Evolutionary conservation across 1,140 invertebrate genomes (phyloP), one percentile per base, ranked within the genome.

Genomic region (Carposina sasakii): DNA sequence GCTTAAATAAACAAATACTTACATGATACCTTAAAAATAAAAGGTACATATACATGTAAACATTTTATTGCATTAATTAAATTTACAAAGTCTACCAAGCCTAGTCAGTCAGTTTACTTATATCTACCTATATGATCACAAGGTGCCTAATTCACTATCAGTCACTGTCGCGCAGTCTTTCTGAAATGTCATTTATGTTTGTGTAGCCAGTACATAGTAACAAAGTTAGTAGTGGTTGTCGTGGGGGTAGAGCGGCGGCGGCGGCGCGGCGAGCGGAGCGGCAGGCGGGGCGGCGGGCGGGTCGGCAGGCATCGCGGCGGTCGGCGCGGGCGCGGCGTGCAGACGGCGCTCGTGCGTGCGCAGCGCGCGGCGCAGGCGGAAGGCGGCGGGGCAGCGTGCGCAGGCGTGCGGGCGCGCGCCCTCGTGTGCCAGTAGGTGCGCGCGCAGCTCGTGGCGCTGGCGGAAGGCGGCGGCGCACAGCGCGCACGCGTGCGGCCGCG

Each of bases 401-500:
- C 75, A 81, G 8, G 54, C 34, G 62, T 64, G 58, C 12, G 74
- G 72, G 12, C 66, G 62, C 1, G 52, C 42, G 55, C 67, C 67
- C 3, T 57, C 42, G 58, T 77, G 76, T 5, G 57, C 47, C 3
- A 63, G 36, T 3, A 23, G 37, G 57, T 85, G 92, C 4, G 87
- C 87, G 58, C 89, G 90, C 2, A 93, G 68, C 15, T 91, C 90
- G 45, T 90, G 88, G 23, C 81, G 83, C 26, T 87, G 83, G 2
- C 87, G 71, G 58, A 91, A 92, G 2, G 71, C 54, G 46, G 88
- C 87, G 2, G 85, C 83, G 67, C 92, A 93, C 6, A 87, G 65
- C 4, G 83, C 79, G 66, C 92, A 93, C 3, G 72, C 73, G 71
- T 89, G 90, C 2, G 91, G 90, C 48, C 90, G 87, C 48, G 92